Evolutionary conservation across 1,140 invertebrate genomes (phyloP).

Genomic region (Musca vetustissima): DNA sequence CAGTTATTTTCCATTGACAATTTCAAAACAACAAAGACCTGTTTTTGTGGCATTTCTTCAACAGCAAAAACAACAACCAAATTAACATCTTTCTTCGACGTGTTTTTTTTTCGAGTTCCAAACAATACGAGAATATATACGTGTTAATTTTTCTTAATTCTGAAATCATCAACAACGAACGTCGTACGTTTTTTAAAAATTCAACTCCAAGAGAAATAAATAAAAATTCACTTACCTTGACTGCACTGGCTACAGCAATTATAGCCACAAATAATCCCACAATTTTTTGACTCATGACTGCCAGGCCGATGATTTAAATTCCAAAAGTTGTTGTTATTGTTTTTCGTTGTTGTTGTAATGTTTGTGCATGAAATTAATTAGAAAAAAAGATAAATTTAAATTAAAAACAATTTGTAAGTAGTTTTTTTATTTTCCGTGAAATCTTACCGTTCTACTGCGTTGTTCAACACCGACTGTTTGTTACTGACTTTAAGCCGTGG

Average conservation of each 20-base stretch:
- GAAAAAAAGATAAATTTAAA: too few relatives aligned
- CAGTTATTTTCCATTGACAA: too few relatives aligned
- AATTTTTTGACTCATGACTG: conserved; percentile 46
- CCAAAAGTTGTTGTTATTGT: too few relatives aligned
- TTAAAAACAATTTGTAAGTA: background rate
- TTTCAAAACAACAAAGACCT: too few relatives aligned
- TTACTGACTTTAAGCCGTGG: conserved; percentile 4
- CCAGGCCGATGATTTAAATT: conserved; percentile 10
- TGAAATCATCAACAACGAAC: too few relatives aligned
- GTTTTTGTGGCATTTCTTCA: too few relatives aligned
- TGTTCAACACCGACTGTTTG: background rate
- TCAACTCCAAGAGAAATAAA: background rate
- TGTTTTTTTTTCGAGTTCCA: background rate
- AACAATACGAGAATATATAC: background rate
- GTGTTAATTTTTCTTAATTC: conserved; percentile 7
- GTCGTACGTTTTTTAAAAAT: background rate
- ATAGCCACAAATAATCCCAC: conserved; percentile 38
- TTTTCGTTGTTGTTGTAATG: conserved; percentile 26
- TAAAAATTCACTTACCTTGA: conserved; percentile 42
- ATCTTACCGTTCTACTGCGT: too few relatives aligned
- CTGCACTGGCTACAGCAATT: conserved; percentile 41
- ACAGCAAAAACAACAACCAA: too few relatives aligned
- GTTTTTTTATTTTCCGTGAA: conserved; percentile 19
- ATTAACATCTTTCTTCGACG: too few relatives aligned
- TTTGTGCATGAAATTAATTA: background rate